phyloP scores from a whole-genome alignment of 2,113 vertebrate genomes.

The Noctilio leporinus region DNA sequence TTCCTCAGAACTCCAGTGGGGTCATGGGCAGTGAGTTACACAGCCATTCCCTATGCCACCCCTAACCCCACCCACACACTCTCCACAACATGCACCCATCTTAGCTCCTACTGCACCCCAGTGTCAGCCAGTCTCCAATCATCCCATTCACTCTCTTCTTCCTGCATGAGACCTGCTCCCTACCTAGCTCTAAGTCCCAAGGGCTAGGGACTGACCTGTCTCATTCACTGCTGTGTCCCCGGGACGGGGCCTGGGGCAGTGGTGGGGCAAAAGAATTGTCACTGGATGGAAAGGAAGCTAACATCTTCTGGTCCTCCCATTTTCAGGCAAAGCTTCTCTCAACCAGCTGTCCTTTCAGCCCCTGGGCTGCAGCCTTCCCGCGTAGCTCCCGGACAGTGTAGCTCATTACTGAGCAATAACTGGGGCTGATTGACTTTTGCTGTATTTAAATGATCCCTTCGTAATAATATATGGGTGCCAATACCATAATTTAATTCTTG shows the following conservation, averaged over 20 bases:
- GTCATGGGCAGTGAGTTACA: background rate
- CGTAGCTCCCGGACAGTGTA: background rate
- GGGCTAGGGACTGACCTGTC: too few species aligned
- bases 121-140: background rate
- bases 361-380: background rate
- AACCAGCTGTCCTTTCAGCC: background rate
- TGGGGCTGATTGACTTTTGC: slow-evolving; percentile 32
- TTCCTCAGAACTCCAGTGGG: slow-evolving; percentile 4
- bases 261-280: background rate
- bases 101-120: background rate
- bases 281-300: background rate
- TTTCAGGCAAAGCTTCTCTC: background rate
- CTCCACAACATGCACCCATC: background rate
- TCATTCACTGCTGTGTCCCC: background rate
- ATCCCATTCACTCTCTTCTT: background rate
- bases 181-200: background rate
- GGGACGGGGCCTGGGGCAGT: background rate
- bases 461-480: slow-evolving; percentile 54
- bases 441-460: slow-evolving; percentile 50
- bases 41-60: background rate
- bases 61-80: background rate
- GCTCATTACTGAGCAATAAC: slow-evolving; percentile 21
- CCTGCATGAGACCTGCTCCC: background rate
- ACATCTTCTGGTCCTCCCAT: background rate
- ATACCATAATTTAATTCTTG: slow-evolving; percentile 44